Evolutionary conservation across 2,888 invertebrate species (phyloP), one percentile per base, ranked within the genome.

Genomic region (Dasypogon diadema): DNA sequence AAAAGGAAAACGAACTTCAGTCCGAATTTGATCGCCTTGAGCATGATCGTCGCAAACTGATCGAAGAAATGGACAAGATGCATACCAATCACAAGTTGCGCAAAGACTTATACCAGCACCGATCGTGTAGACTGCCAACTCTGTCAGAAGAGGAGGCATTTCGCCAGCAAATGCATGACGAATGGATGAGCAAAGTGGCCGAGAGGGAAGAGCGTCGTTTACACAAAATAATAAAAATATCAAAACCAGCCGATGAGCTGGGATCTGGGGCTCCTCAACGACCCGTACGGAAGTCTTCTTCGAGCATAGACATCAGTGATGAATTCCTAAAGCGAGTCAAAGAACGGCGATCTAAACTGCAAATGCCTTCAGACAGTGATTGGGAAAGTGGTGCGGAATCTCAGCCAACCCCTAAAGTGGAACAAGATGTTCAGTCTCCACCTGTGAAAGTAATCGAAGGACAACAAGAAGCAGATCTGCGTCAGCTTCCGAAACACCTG

Each of bases 151-250:
- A 90, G 78, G 93, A 94, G 84, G 87, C 90, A 51, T 90, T 93
- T 80, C 90, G 94, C 5, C 91, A 92, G 79, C 91, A 91, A 85
- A 95, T 95, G 94, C 95, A 93, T 85, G 89, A 92, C 80, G 95
- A 95, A 84, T 95, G 94, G 86, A 89, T 94, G 82, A 88, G 89
- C 82, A 92, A 94, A 85, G 91, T 95, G 81, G 90, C 92, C 3
- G 92, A 93, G 83, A 89, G 94, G 10, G 91, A 93, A 81, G 92
- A 94, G 82, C 88, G 95, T 55, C 92, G 92, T 80, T 90, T 92
- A 77, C 91, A 93, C 73, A 94, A 93, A 86, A 90, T 94, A 21
- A 92, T 95, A 14, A 94, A 93, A 88, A 90, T 95, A 76, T 92
- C 93, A 0, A 90, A 91, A 80, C 85, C 87, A n/a, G 79, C 82